Percentiles rank a stretch among this genome's conserved stretches.
These are phyloP conservation scores for Actinia equina DNA, from an alignment of 64 coral and sea anemone species.

Conservation along the genomic window DNA sequence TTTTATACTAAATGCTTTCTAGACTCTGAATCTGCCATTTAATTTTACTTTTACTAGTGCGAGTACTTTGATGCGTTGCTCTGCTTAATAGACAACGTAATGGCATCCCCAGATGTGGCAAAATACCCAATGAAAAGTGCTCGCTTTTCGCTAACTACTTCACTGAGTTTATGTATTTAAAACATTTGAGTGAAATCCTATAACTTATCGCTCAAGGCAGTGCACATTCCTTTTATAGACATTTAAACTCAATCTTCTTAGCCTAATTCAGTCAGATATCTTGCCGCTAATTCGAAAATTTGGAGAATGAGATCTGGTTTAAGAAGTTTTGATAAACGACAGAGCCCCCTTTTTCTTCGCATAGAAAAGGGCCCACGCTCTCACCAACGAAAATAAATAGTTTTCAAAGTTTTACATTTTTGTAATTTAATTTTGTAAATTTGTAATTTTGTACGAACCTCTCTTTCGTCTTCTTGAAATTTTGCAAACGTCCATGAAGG, in stretches of 20 bases:
- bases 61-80: not conserved
- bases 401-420: too few relatives aligned
- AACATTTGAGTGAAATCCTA: not conserved
- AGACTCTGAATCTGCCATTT: not conserved
- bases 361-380: too few relatives aligned
- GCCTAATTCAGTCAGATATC: not conserved
- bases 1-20: not conserved
- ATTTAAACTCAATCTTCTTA: not conserved
- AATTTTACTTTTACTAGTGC: not conserved
- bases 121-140: not conserved
- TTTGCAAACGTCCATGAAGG: not conserved
- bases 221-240: not conserved
- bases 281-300: not conserved
- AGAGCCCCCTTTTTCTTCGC: too few relatives aligned
- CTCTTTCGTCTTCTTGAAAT: not conserved
- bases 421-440: not conserved
- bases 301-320: not conserved
- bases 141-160: constrained; percentile 10
- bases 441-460: not conserved
- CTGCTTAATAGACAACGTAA: not conserved
- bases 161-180: not conserved
- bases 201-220: not conserved
- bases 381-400: too few relatives aligned
- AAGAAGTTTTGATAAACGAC: not conserved
- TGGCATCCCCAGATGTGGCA: not conserved